A percentile compares a stretch with the other conserved stretches of the same genome.
phyloP scores from a whole-genome alignment of 1,140 invertebrate genomes.

The Globodera rostochiensis region DNA sequence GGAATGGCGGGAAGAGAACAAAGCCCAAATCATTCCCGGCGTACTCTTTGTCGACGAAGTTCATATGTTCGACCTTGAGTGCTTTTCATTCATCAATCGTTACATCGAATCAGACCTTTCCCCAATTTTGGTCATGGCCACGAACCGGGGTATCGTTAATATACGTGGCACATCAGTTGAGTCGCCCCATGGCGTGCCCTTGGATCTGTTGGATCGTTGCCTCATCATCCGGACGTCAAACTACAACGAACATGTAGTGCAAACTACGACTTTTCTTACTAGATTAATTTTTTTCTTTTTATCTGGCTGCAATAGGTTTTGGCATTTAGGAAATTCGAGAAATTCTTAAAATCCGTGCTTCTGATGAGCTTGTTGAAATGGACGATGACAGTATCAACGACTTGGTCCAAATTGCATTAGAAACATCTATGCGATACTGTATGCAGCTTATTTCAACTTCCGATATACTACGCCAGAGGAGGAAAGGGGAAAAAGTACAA shows the following conservation, averaged over 20 bases:
- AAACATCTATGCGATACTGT: slow-evolving; percentile 83
- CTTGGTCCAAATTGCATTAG: slow-evolving; percentile 86
- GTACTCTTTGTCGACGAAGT: slow-evolving; percentile 76
- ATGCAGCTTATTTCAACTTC: slow-evolving; percentile 97
- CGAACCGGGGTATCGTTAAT: slow-evolving; percentile 87
- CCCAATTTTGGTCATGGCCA: slow-evolving; percentile 96
- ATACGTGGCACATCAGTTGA: slow-evolving; percentile 91
- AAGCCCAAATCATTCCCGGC: slow-evolving; percentile 95
- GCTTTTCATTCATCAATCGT: slow-evolving; percentile 94
- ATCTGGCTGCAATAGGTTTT: slow-evolving; percentile 11
- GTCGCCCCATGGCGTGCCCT: slow-evolving; percentile 92
- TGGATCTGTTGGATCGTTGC: slow-evolving; percentile 91
- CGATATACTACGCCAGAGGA: slow-evolving; percentile 79
- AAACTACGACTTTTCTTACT: too few species aligned
- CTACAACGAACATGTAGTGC: slow-evolving; percentile 76
- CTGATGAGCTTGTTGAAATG: slow-evolving; percentile 97
- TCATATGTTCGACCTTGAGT: slow-evolving; percentile 98
- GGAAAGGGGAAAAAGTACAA: slow-evolving; percentile 71
- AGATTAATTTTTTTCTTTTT: too few species aligned
- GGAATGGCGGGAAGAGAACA: slow-evolving; percentile 98
- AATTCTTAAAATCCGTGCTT: slow-evolving; percentile 65
- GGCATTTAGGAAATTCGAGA: slow-evolving; percentile 53
- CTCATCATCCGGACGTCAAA: slow-evolving; percentile 85
- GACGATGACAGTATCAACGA: slow-evolving; percentile 85
- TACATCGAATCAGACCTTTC: slow-evolving; percentile 95